Conservation (phyloP, 2,113 vertebrate species). For the Limnothrissa miodon region DNA sequence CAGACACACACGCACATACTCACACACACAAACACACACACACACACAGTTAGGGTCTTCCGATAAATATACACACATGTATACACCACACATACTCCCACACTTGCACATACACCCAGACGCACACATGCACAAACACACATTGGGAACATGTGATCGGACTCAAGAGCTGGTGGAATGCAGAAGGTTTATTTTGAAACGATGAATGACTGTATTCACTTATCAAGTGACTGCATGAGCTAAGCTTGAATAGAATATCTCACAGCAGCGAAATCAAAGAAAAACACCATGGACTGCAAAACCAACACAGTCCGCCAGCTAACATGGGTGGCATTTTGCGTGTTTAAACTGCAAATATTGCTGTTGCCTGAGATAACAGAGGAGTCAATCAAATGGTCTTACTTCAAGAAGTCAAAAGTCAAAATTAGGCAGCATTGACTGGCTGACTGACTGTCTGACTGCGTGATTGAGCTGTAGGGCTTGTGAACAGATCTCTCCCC, state of each 20-base stretch:
- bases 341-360: background rate
- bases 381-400: background rate
- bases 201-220: conserved; percentile 29
- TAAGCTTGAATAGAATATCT: conserved; percentile 4
- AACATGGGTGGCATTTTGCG: background rate
- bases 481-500: background rate
- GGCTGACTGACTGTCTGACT: too few relatives aligned
- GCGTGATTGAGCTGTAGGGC: background rate
- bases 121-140: background rate
- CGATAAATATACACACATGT: background rate
- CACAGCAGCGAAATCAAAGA: conserved; percentile 8
- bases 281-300: conserved; percentile 7
- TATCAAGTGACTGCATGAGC: conserved; percentile 4
- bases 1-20: background rate
- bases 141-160: background rate
- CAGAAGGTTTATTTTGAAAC: conserved; percentile 30
- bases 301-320: background rate
- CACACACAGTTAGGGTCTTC: background rate
- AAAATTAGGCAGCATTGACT: background rate
- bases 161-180: background rate
- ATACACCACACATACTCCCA: background rate
- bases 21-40: background rate
- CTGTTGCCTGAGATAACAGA: conserved; percentile 5
- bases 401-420: background rate
- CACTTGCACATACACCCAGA: background rate